These are phyloP conservation scores for Squalus acanthias DNA, from an alignment of 2,797 vertebrate genomes.

Conservation along the genomic window DNA sequence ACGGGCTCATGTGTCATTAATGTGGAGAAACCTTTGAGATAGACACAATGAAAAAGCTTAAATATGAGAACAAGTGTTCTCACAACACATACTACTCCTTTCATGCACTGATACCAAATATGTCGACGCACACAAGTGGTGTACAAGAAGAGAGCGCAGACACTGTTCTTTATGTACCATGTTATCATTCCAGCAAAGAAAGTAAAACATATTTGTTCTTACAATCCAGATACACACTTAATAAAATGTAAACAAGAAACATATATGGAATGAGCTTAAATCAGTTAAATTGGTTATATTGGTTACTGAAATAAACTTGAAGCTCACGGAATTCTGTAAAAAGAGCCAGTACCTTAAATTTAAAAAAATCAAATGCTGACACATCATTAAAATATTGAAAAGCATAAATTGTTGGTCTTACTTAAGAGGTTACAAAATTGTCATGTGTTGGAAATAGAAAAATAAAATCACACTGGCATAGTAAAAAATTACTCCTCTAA, in stretches of 20 bases:
- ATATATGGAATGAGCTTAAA: neutral
- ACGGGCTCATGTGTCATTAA: neutral
- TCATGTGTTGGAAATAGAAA: neutral
- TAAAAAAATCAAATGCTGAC: neutral
- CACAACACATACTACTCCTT: neutral
- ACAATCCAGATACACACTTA: neutral
- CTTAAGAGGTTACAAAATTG: neutral
- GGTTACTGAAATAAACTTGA: neutral
- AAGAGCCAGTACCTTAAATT: neutral
- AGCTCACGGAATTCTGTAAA: neutral
- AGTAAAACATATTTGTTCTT: neutral
- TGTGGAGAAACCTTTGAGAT: neutral
- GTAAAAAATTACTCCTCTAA: neutral
- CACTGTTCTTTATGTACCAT: too few relatives aligned
- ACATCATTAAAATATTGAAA: neutral
- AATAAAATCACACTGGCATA: neutral
- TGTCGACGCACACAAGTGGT: neutral
- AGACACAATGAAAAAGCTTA: slow-evolving; percentile 6
- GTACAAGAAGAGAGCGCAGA: neutral
- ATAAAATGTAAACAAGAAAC: neutral
- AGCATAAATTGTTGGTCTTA: neutral
- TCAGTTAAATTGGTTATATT: neutral
- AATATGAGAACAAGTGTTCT: neutral
- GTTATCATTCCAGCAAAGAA: neutral
- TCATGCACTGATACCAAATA: neutral